A percentile compares a stretch with the other conserved stretches of the same genome.
These are phyloP conservation scores for Pristiophorus japonicus DNA, from an alignment of 2,113 vertebrate species.

Conservation along the genomic window DNA sequence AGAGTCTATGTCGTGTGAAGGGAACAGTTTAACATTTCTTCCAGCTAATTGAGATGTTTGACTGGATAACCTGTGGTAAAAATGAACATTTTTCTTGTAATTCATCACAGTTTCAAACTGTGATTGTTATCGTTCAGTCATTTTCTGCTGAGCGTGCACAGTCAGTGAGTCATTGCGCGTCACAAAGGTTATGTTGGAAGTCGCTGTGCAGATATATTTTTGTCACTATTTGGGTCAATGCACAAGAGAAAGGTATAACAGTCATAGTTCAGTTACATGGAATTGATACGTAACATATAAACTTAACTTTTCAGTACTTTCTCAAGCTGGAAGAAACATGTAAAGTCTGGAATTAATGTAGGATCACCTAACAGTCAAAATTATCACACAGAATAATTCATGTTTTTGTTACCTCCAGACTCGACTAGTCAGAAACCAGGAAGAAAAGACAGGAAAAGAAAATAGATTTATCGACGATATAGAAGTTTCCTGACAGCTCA, in stretches of 20 bases:
- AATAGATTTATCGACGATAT: too few species aligned
- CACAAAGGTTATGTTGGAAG: neutral
- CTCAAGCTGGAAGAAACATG: neutral
- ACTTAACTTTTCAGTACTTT: neutral
- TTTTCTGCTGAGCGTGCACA: neutral
- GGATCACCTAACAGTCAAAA: neutral
- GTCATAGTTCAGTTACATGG: neutral
- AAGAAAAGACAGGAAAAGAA: too few species aligned
- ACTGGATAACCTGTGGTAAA: neutral
- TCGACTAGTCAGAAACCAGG: neutral
- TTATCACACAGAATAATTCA: neutral
- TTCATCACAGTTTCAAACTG: neutral
- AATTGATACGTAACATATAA: neutral
- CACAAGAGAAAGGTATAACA: neutral
- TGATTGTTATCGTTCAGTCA: neutral
- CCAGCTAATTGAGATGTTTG: neutral
- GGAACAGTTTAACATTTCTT: neutral
- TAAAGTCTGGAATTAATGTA: neutral
- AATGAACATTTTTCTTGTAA: neutral
- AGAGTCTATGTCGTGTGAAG: neutral
- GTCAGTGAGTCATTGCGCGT: neutral
- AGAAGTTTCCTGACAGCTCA: too few species aligned
- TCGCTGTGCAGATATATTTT: neutral
- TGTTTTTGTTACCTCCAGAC: neutral
- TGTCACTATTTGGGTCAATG: neutral